Base-by-base conservation (phyloP, 2,113 vertebrate genomes). In the Pycnonotus jocosus region DNA sequence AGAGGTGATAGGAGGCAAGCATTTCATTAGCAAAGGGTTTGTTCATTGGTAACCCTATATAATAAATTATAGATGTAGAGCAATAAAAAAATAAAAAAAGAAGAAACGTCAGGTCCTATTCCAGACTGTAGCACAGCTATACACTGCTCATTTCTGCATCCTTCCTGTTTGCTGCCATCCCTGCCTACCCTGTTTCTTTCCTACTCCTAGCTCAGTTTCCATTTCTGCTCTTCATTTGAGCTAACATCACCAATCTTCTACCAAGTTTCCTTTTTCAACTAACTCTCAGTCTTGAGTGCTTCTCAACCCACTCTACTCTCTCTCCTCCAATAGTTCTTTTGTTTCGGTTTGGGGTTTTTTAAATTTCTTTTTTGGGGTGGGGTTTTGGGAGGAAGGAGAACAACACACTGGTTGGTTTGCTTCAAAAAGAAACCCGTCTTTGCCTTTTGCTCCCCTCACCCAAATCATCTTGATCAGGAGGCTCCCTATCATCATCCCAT, bases 341-440 rank as follows among this genome's bases (percentile, higher is more conserved):
- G 9, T 3, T 84, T n/a, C 17, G 9, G 0, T 16, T 72, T 73
- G 42, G 21, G 1, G 1, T 13, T 35, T 27, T 30, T 64, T 60
- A 4, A 0, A 6, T 12, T 79, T 42, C 10, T 38, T 27, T 42
- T 51, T 30, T 20, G 27, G 15, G 25, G 7, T 25, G 15, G 7
- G 4, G 8, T 50, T 79, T 58, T 65, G 15, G 22, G 13, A 28
- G 4, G 18, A 20, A 38, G 16, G 2, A 40, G 5, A 13, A n/a
- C 25, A 42, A 25, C 31, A 35, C 8, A 50, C 4, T 17, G 8
- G 8, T 33, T 50, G 15, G 3, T 31, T 81, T 71, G 9, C 38
- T 82, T 37, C 44, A 78, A 47, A 58, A 58, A 16, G 1, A 84
- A 77, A 44, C 18, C 1, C 7, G 23, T 37, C 10, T 13, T 62